Percentiles rank a stretch among this genome's conserved stretches.
Evolutionary conservation across 2,113 vertebrate genomes (phyloP).

Genomic region (Muscicapa adusta): DNA sequence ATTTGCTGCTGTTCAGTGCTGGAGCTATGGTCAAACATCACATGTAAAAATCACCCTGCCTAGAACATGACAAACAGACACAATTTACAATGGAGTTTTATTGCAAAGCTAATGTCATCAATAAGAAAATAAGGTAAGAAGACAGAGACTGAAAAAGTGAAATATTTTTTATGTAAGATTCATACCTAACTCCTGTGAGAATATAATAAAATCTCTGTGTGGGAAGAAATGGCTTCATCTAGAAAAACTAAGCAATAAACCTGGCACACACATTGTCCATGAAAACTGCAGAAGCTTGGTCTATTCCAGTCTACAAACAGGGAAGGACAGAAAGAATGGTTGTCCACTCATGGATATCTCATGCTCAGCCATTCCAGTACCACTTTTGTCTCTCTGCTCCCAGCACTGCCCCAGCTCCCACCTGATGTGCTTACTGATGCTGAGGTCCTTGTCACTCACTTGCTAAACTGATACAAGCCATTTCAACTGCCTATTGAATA

Average conservation of each 20-base stretch:
- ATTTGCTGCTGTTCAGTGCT: neutral
- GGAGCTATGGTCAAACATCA: neutral
- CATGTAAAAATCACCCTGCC: neutral
- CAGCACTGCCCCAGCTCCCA: neutral
- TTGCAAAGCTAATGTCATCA: neutral
- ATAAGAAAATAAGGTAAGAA: neutral
- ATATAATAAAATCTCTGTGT: neutral
- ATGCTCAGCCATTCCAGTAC: neutral
- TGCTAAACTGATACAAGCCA: neutral
- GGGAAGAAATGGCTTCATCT: neutral
- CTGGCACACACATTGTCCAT: neutral
- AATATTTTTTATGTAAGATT: neutral
- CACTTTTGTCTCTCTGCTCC: neutral
- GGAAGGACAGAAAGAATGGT: neutral
- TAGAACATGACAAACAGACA: neutral
- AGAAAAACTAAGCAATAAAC: neutral
- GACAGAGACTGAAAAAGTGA: neutral
- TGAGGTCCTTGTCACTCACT: neutral
- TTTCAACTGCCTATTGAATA: neutral
- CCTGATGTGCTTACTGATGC: no score
- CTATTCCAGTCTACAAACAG: neutral
- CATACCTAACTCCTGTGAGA: neutral
- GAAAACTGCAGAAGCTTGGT: neutral
- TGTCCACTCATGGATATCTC: neutral
- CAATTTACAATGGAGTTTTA: neutral